Percentiles rank a stretch among this genome's conserved stretches.
phyloP scores from a whole-genome alignment of 2,888 invertebrate genomes.

The Nomada ruficornis region DNA sequence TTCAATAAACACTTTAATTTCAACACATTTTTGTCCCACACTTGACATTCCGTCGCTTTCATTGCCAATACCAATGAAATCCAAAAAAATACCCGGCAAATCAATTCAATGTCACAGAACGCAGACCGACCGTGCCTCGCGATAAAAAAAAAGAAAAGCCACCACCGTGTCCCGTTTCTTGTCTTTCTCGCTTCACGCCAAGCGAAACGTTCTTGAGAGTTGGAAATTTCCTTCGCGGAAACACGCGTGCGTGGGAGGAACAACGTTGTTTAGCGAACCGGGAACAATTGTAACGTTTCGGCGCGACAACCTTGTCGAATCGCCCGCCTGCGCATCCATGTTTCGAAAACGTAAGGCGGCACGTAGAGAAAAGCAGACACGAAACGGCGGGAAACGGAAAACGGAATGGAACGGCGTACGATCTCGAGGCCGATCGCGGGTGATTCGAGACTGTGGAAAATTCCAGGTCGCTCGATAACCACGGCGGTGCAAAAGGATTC shows the following conservation, averaged over 20 bases:
- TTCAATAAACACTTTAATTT: no score
- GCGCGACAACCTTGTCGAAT: neutral
- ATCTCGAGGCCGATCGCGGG: no score
- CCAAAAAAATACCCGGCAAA: no score
- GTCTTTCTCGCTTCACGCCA: neutral
- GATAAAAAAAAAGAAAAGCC: no score
- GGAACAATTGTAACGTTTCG: constrained; percentile 1
- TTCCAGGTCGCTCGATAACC: constrained; percentile 70
- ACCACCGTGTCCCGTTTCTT: neutral
- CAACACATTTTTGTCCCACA: no score
- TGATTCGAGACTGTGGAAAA: constrained; percentile 61
- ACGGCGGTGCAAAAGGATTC: constrained; percentile 69
- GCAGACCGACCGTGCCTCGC: no score
- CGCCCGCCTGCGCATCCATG: neutral
- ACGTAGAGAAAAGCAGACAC: neutral
- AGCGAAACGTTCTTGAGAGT: neutral
- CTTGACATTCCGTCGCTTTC: no score
- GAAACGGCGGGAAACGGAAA: neutral
- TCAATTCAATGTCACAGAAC: no score
- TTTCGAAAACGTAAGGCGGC: neutral
- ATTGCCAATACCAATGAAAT: no score
- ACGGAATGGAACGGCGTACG: no score
- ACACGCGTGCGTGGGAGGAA: neutral
- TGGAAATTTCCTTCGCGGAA: constrained; percentile 7
- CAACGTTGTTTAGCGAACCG: neutral